Evolutionary conservation across 2,113 vertebrate species (phyloP), one percentile per base, ranked within the genome.

Genomic region (Nipponia nippon): DNA sequence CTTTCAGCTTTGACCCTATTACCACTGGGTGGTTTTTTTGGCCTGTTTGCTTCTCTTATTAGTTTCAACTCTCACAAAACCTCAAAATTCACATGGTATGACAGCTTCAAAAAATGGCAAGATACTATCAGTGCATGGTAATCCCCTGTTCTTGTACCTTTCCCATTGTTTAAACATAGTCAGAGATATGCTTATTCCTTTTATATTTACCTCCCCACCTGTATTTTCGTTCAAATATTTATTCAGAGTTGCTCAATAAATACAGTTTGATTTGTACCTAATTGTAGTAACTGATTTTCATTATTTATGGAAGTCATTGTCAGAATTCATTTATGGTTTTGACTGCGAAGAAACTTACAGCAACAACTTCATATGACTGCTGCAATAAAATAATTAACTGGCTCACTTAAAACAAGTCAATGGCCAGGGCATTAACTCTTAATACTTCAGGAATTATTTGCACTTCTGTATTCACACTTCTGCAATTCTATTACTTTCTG

Each of bases 241-340:
- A 90, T 83, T 96, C 75, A 81, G 21, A 83, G 83, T 70, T 95
- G 84, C 66, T 38, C 97, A 94, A 96, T 97, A 97, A 97, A 87
- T 87, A 83, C 55, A 85, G 62, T 97, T 98, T 96, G 95, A 96
- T 98, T 97, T 96, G 87, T 92, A 93, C 88, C 97, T 98, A 97
- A 97, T 96, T 93, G 95, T 91, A 97, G 85, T 90, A 96, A 96
- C 84, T 71, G 82, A 91, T 97, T 97, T 97, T 97, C 94, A 95
- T 97, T 98, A 97, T 97, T 97, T 96, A 96, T 97, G 90, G 77
- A 91, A 96, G 87, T 97, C 83, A 63, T 95, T 97, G 94, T 97
- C 93, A 93, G 92, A 97, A 97, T 94, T 93, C 71, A 96, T 98
- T 98, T 97, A 72, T 81, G 87, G 93, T 97, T 97, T 90, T 96